Evolutionary conservation across 2,888 invertebrate genomes (phyloP), one percentile per base, ranked within the genome.

Genomic region (Melanargia galathea): DNA sequence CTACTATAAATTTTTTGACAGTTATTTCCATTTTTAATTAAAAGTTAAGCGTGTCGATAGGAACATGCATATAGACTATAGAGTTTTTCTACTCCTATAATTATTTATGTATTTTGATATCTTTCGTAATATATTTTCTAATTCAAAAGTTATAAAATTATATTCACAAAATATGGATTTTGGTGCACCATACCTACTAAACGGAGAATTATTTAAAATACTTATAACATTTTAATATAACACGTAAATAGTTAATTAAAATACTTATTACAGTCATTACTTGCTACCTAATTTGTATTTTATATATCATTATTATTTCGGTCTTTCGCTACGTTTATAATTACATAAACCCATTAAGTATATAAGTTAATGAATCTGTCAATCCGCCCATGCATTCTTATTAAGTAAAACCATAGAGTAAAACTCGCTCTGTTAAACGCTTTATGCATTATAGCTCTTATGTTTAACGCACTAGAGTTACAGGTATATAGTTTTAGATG

Each of bases 301-400:
- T 46, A 22, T 46, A 22, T 1, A 22, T 22, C 8, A 43, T 45
- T 45, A 45, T 11, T 6, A 11, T 11, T 22, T 22, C 45, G 11
- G 45, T 18, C 10, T 22, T 46, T 46, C 11, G 3, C 45, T 11
- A 46, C 20, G 26, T 26, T 30, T 16, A 49, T 49, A 16, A 11
- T 11, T 11, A n/a, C 7, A 8, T 22, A 38, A n/a, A 54, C 13
- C 18, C 43, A 55, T 55, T 55, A 26, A 43, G 26, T n/a, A n/a
- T n/a, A 33, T 51, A 51, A 40, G 24, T 22, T 55, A 55, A 55
- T 55, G 55, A 55, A 26, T 26, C 24, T 55, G 55, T 43, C 40
- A 43, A 55, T 55, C 55, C 40, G 26, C 40, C 16, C 26, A 43
- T 55, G 40, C 26, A 43, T 40, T 55, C 40, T 40, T 40, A 16